Base-by-base conservation (phyloP, 2,888 invertebrate genomes). In the Chymomyza amoena region DNA sequence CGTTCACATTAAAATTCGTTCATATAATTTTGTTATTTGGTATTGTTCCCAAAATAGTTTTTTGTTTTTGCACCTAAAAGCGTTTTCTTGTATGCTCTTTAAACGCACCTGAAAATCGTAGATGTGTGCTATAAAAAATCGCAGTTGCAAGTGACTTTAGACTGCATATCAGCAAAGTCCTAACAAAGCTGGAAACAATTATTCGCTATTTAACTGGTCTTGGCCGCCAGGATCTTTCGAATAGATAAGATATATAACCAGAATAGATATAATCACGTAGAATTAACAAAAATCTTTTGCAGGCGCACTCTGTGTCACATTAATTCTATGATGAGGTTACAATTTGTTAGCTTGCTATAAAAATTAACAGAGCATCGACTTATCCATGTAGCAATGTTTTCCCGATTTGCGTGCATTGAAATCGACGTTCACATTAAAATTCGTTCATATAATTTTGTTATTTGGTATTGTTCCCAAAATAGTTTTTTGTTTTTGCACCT, bases 81-180 rank as follows among this genome's bases (percentile, higher is more conserved):
- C 86, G 81, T 85, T 82, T 82, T 82, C 84, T 75, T 70, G 84
- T 65, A 63, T 60, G 86, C 81, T 64, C 56, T 59, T 54, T 61
- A 70, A 76, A 73, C 39, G 70, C 75, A 60, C 77, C 51, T 78
- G 77, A 77, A 78, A 77, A 77, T 78, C 78, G 75, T 78, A 72
- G 68, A 32, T 78, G 79, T 78, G 80, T 79, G 80, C 72, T 9
- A 78, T 39, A 79, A 25, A 9, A 76, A 78, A 61, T 25, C 62
- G 28, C 64, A 66, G 71, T 78, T 68, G 80, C 71, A 73, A 76
- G 25, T n/a, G n/a, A n/a, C n/a, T n/a, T n/a, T n/a, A n/a, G n/a
- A n/a, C n/a, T n/a, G n/a, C n/a, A n/a, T n/a, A n/a, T 16, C 52
- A 52, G 16, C 13, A 6, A 52, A 52, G 52, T 52, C 18, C 18